Base-by-base conservation (phyloP, 1,140 invertebrate genomes). In the Brachionus sp. region DNA sequence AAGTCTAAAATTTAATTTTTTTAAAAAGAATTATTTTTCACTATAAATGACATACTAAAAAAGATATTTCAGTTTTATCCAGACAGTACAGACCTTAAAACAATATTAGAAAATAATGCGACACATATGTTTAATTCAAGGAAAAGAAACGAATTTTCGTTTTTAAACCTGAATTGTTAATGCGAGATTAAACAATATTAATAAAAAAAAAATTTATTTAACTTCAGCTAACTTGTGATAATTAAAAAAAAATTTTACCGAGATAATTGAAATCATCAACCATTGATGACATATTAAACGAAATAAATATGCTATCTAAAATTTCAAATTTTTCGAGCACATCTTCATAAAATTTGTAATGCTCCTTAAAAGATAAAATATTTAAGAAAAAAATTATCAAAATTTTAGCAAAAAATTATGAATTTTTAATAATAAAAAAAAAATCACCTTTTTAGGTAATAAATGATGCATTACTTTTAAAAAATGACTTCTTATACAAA, bases 271-370 rank as follows among this genome's bases (percentile, higher is more conserved):
- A 70, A 25, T 70, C 66, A 39, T 70, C 66, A 16, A 70, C 16
- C 66, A 70, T 70, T 70, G 66, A 70, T 6, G 66, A 39, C 16
- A 70, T 39, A 23, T 70, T 70, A 70, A 39, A 70, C 9, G 66
- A 70, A 6, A 37, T 19, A 70, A 70, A 70, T 16, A 70, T 70
- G 3, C 9, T 39, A 9, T 70, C 35, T 16, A 70, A 39, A 37
- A 37, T n/a, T 70, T 70, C 33, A 39, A 70, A 39, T 70, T 70
- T 70, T 70, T 70, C 35, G 37, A 16, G 37, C 16, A 70, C 35
- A 39, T 70, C 10, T 70, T 70, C 12, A 39, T 70, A 70, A 70
- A 37, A 70, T 5, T 16, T 37, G 29, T 10, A 37, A 9, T 70
- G 10, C 37, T 70, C 66, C 66, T 70, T n/a, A 42, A 70, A 35